These are phyloP conservation scores for Drosophila murphyi DNA, from an alignment of 1,140 invertebrate species.

Conservation along the genomic window DNA sequence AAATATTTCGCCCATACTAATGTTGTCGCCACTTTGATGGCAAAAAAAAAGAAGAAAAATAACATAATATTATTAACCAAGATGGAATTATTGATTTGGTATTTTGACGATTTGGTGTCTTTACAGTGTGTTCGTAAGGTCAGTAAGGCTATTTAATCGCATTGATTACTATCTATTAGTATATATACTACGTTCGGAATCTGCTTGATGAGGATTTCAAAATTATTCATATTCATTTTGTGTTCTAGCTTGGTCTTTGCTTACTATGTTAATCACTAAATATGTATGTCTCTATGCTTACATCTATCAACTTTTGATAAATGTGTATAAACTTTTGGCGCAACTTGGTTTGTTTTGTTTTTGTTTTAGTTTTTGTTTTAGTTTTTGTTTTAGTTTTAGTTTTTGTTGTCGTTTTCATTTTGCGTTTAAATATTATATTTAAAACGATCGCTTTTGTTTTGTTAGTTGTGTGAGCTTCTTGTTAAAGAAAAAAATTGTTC, in stretches of 20 bases:
- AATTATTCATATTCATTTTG: slow-evolving; percentile 34
- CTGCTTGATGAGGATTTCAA: slow-evolving; percentile 35
- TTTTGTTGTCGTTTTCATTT: slow-evolving; percentile 20
- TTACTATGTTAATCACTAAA: slow-evolving; percentile 62
- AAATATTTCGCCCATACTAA: slow-evolving; percentile 30
- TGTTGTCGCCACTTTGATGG: slow-evolving; percentile 6
- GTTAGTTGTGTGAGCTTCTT: slow-evolving; percentile 59
- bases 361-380: slow-evolving; percentile 10
- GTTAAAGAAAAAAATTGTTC: slow-evolving; percentile 64
- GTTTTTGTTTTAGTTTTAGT: slow-evolving; percentile 15
- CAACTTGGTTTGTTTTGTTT: slow-evolving; percentile 36
- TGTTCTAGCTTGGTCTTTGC: slow-evolving; percentile 63
- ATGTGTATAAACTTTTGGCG: slow-evolving; percentile 66
- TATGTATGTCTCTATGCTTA: slow-evolving; percentile 40
- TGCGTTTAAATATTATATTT: background rate
- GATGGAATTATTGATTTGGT: slow-evolving; percentile 20
- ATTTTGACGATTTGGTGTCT: slow-evolving; percentile 4
- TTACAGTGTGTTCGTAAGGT: slow-evolving; percentile 8
- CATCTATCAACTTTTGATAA: slow-evolving; percentile 56
- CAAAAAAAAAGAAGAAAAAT: slow-evolving; percentile 29
- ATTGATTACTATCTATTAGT: background rate
- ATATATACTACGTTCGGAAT: slow-evolving; percentile 1
- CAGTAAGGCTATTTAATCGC: slow-evolving; percentile 54
- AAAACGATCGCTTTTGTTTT: slow-evolving; percentile 12
- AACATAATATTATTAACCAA: slow-evolving; percentile 20